These are phyloP conservation scores for Drosophila rhopaloa DNA, from an alignment of 1,140 invertebrate species.

Conservation along the genomic window DNA sequence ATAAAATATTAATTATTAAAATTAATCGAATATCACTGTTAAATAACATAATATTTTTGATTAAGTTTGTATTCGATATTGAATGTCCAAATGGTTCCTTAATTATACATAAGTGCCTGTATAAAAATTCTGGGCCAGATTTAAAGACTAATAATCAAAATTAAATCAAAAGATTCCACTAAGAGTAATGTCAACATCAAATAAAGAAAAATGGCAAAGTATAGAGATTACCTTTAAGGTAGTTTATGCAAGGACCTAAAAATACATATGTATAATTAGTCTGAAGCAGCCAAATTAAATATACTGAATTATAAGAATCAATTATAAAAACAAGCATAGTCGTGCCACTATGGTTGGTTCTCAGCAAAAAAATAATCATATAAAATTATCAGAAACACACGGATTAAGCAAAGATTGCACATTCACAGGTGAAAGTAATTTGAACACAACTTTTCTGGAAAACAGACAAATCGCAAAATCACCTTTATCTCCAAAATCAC, in stretches of 20 bases:
- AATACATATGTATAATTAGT: not conserved
- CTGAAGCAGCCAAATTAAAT: not conserved
- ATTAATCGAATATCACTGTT: too few relatives aligned
- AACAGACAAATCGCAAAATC: not conserved
- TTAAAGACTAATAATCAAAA: not conserved
- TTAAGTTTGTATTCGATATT: not conserved
- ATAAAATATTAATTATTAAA: not conserved
- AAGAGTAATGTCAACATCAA: not conserved
- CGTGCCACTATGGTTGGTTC: conserved; percentile 56
- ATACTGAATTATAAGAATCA: not conserved
- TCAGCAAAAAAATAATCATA: conserved; percentile 37
- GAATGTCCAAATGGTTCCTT: not conserved
- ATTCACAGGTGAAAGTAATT: conserved; percentile 24
- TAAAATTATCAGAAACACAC: conserved; percentile 14
- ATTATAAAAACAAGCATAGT: not conserved
- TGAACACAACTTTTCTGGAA: conserved; percentile 11
- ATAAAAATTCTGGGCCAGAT: not conserved
- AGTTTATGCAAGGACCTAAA: not conserved
- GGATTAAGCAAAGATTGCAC: conserved; percentile 12
- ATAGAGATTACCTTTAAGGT: not conserved
- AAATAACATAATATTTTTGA: not conserved
- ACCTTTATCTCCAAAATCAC: conserved; percentile 13
- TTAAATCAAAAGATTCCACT: not conserved
- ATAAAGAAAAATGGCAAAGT: not conserved
- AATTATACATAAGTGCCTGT: not conserved